Conservation (phyloP, 2,888 invertebrate genomes). For the Willowsia nigromaculata region DNA sequence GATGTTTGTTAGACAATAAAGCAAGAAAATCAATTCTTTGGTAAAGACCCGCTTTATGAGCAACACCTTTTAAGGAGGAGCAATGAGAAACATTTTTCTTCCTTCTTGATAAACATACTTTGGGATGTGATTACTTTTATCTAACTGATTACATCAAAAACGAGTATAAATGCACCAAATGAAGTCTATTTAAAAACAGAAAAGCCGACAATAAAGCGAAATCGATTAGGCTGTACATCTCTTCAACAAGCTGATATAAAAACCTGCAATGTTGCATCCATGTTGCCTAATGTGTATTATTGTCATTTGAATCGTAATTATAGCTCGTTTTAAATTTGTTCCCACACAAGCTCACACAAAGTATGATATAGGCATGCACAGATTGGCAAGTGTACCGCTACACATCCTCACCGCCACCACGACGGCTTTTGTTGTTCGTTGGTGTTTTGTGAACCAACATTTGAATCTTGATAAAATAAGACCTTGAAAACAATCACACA, state of each 20-base stretch:
- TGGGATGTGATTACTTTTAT: conserved; percentile 13
- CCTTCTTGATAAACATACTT: not conserved
- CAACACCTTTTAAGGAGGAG: not conserved
- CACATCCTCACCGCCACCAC: conserved; percentile 6
- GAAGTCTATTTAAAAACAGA: conserved; percentile 19
- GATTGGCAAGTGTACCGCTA: not conserved
- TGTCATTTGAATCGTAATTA: conserved; percentile 52
- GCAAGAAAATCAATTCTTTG: not conserved
- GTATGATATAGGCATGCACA: not conserved
- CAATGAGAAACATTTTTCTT: not conserved
- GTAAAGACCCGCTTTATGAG: not conserved
- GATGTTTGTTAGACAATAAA: conserved; percentile 35
- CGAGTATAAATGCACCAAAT: not conserved
- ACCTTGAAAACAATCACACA: conserved; percentile 65
- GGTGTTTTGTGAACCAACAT: not conserved
- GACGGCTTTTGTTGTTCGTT: not conserved
- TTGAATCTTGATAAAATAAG: conserved; percentile 55
- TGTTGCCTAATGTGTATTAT: not conserved
- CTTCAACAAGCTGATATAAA: too few species aligned
- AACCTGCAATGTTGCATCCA: not conserved
- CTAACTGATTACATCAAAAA: not conserved
- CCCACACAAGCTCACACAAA: conserved; percentile 12
- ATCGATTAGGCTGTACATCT: not conserved
- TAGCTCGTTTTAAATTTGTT: conserved; percentile 40
- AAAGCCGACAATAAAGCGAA: not conserved